Evolutionary conservation across 53 echinoderm and acorn worm genomes (phyloP).

Genomic region (Mesocentrotus franciscanus): DNA sequence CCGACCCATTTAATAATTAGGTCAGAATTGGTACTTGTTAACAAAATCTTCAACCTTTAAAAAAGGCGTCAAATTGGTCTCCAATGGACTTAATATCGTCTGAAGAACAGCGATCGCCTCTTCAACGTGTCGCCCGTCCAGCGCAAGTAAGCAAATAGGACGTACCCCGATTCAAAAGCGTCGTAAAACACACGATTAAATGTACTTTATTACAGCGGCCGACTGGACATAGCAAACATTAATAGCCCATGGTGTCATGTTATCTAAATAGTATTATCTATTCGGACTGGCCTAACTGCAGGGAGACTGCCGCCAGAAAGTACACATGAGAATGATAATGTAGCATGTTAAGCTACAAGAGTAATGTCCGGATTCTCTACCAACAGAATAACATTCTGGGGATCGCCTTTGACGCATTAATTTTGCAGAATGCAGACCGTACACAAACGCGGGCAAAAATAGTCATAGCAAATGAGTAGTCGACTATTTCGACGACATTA

Average conservation of each 20-base stretch:
- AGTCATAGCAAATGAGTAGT: too few relatives aligned
- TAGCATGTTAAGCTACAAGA: neutral
- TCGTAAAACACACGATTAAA: neutral
- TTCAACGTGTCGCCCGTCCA: neutral
- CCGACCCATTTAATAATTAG: neutral
- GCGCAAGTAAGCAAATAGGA: neutral
- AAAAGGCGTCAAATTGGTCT: neutral
- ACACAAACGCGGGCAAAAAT: too few relatives aligned
- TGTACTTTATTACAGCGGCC: neutral
- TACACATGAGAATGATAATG: neutral
- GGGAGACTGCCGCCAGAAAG: neutral
- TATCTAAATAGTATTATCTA: slow-evolving; percentile 28
- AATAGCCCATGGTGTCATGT: neutral
- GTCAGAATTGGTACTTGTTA: neutral
- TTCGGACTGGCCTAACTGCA: neutral
- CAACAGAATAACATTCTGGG: too few relatives aligned
- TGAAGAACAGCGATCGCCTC: neutral
- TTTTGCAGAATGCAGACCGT: too few relatives aligned
- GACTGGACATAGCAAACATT: neutral
- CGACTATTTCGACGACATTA: too few relatives aligned
- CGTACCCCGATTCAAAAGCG: neutral
- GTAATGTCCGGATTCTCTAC: too few relatives aligned
- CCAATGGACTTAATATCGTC: neutral
- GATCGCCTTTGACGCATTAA: too few relatives aligned
- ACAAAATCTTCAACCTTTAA: neutral